Percentiles rank a stretch among this genome's conserved stretches.
Conservation (phyloP, 2,888 invertebrate genomes). For the Pemphredon lugubris region DNA sequence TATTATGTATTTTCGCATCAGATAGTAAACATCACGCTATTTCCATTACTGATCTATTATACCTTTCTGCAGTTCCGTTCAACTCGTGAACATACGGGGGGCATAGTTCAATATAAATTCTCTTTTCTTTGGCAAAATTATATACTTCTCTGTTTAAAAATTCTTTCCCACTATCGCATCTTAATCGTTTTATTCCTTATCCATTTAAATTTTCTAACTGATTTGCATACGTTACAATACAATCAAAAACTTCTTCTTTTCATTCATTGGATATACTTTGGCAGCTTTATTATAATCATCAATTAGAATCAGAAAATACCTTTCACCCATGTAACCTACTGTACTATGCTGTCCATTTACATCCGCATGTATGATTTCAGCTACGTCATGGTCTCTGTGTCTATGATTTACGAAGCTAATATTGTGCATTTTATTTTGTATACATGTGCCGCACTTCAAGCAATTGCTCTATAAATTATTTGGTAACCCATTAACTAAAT, state of each 20-base stretch:
- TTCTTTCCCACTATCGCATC: conserved; percentile 8
- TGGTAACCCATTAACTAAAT: not conserved
- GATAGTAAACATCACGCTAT: conserved; percentile 4
- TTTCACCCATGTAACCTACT: not conserved
- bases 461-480: not conserved
- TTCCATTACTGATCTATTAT: conserved; percentile 12
- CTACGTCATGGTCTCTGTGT: not conserved
- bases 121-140: not conserved
- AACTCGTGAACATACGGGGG: conserved; percentile 14
- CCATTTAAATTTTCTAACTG: conserved; percentile 2
- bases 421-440: conserved; percentile 10
- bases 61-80: conserved; percentile 17
- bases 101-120: not conserved
- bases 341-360: conserved; percentile 10
- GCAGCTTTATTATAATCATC: not conserved
- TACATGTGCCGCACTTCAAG: not conserved
- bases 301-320: not conserved
- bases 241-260: not conserved
- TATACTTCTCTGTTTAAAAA: not conserved
- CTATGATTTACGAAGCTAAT: conserved; percentile 5
- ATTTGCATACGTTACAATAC: conserved; percentile 2
- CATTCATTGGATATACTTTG: not conserved
- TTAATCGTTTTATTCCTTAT: conserved; percentile 1
- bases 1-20: conserved; percentile 1
- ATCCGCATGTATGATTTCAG: conserved; percentile 4